Evolutionary conservation across 2,113 vertebrate species (phyloP).

Genomic region (Condylura cristata): DNA sequence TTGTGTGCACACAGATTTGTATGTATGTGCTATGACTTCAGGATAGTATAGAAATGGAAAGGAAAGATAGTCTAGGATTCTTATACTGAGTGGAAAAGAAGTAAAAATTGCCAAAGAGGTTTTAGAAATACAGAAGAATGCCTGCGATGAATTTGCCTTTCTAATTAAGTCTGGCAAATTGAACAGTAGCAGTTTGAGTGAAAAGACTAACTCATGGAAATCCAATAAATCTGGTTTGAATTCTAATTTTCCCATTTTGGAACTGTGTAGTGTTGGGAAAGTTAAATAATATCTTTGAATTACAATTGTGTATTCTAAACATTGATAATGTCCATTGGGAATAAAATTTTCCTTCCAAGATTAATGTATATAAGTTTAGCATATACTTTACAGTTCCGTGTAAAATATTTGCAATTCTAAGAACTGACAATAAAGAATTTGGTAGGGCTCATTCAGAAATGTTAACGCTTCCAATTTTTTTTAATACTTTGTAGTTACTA

Average conservation of each 20-base stretch:
- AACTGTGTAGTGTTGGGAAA: not conserved
- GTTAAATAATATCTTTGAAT: not conserved
- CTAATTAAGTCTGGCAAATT: not conserved
- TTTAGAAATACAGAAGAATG: not conserved
- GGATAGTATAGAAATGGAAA: not conserved
- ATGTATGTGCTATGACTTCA: not conserved
- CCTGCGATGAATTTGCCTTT: not conserved
- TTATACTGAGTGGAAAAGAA: not conserved
- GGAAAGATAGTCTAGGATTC: not conserved
- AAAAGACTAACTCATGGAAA: not conserved
- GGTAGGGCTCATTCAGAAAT: not conserved
- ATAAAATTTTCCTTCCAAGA: not conserved
- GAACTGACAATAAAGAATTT: not conserved
- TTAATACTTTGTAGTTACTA: not conserved
- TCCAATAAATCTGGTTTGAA: not conserved
- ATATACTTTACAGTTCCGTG: not conserved
- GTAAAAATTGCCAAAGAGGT: not conserved
- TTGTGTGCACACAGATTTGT: too few species aligned
- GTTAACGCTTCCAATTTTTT: not conserved
- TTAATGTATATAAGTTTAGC: not conserved
- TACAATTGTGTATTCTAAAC: not conserved
- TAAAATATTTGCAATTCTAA: not conserved
- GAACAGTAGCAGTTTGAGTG: not conserved
- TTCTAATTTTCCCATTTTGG: not conserved
- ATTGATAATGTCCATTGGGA: not conserved